These are phyloP conservation scores for Dinomys branickii DNA, from an alignment of 2,113 vertebrate genomes.

Conservation along the genomic window DNA sequence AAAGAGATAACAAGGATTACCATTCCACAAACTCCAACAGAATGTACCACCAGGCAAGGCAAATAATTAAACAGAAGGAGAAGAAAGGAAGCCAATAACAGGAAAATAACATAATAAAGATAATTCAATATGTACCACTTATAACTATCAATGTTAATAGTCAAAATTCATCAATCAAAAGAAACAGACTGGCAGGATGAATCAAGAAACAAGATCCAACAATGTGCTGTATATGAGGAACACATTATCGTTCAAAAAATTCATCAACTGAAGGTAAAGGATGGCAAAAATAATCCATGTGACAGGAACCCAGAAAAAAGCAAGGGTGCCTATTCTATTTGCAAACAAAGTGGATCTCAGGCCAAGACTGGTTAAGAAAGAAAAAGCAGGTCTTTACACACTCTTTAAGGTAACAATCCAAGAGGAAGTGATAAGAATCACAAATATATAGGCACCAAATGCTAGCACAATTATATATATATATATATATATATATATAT, in stretches of 20 bases:
- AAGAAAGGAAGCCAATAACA: background rate
- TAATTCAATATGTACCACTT: background rate
- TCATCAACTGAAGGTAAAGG: no score
- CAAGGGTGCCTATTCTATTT: no score
- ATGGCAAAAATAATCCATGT: no score
- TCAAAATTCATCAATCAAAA: background rate
- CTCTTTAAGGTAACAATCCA: no score
- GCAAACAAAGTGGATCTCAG: no score
- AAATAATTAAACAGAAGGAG: background rate
- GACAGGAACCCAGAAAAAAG: no score
- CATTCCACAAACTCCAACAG: background rate
- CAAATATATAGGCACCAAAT: no score
- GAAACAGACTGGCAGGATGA: background rate
- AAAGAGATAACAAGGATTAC: background rate
- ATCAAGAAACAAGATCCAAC: background rate
- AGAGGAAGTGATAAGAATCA: no score
- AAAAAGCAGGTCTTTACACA: no score
- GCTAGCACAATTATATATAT: no score
- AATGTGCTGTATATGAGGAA: background rate
- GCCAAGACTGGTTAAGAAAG: no score
- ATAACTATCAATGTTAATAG: background rate
- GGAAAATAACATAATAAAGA: background rate
- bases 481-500: no score
- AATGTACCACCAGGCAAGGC: background rate
- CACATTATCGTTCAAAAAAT: background rate